Conservation (phyloP, 2,113 vertebrate species). For the Tricholaema leucomelas region DNA sequence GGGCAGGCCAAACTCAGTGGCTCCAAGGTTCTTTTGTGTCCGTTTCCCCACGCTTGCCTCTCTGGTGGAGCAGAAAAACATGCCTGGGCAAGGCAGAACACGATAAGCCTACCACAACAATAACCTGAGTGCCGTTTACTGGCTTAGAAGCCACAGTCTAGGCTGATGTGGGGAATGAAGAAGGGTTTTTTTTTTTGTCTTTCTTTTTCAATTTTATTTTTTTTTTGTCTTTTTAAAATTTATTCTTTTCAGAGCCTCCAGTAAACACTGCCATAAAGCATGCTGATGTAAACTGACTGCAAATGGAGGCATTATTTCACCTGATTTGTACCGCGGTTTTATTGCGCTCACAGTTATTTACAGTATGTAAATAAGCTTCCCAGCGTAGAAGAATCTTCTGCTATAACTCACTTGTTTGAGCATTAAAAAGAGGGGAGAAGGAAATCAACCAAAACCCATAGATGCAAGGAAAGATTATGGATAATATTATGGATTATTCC, state of each 20-base stretch:
- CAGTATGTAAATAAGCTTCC: constrained; percentile 69
- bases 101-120: no score
- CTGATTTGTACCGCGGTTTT: constrained; percentile 69
- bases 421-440: not conserved
- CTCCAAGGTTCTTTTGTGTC: no score
- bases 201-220: not conserved
- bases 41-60: no score
- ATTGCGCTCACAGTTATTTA: constrained; percentile 66
- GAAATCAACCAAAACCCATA: not conserved
- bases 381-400: constrained; percentile 46
- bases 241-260: constrained; percentile 8
- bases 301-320: constrained; percentile 67
- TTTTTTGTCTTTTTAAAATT: constrained; percentile 8
- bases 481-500: not conserved
- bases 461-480: constrained; percentile 22
- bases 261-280: constrained; percentile 61
- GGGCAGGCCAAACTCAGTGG: no score
- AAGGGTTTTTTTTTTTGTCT: not conserved
- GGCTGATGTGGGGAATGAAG: not conserved
- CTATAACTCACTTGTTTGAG: constrained; percentile 58
- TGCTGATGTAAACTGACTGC: constrained; percentile 56
- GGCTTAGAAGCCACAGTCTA: not conserved
- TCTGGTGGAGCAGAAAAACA: no score
- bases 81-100: no score
- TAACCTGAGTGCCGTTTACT: not conserved